Conservation (phyloP, 2,888 invertebrate genomes). For the Agriopis marginaria region DNA sequence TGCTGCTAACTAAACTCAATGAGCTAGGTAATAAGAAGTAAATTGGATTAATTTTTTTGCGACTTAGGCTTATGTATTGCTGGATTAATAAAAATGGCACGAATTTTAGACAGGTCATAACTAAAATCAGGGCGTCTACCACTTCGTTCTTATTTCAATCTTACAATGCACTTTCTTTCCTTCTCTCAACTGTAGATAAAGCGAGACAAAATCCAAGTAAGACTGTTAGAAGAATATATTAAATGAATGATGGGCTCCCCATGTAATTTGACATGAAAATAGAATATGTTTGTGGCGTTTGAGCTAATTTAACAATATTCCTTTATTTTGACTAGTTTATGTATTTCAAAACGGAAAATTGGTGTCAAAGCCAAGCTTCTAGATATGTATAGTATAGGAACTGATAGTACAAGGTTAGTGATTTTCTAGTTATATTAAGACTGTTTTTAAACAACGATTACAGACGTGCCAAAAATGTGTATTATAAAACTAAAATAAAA, state of each 20-base stretch:
- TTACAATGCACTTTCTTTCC: background rate
- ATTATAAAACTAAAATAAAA: conserved; percentile 32
- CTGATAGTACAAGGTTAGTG: conserved; percentile 31
- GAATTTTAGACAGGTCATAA: background rate
- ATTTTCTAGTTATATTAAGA: conserved; percentile 21
- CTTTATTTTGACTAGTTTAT: background rate
- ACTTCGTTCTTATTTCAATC: background rate
- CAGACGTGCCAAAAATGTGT: conserved; percentile 36
- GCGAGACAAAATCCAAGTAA: background rate
- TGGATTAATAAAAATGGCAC: conserved; percentile 5
- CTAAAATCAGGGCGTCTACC: background rate
- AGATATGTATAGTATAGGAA: conserved; percentile 5
- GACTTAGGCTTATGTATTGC: conserved; percentile 7
- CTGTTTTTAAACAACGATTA: conserved; percentile 25
- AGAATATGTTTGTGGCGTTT: background rate
- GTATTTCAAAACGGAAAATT: background rate
- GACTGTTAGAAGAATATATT: too few species aligned
- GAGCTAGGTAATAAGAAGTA: conserved; percentile 39
- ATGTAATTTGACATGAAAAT: background rate
- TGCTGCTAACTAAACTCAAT: conserved; percentile 26
- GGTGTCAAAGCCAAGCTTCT: background rate
- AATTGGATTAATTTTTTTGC: conserved; percentile 6
- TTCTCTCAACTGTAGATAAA: background rate
- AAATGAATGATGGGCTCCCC: too few species aligned
- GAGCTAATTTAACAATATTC: background rate